Base-by-base conservation (phyloP, 2,888 invertebrate species). In the Chloroclysta siterata region DNA sequence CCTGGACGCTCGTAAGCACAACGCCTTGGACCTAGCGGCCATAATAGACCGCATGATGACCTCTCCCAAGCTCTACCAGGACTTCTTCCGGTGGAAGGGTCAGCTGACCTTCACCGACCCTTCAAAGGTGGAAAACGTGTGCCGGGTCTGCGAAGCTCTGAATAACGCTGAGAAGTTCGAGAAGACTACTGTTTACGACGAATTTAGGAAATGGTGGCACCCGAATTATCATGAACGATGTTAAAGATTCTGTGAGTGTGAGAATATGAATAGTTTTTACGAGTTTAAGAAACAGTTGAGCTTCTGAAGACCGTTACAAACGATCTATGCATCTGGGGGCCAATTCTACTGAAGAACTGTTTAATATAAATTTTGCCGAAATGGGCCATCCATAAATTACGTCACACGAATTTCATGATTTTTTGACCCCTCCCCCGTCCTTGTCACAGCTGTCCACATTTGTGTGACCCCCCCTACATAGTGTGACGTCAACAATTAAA, bases 141-240 rank as follows among this genome's bases (percentile, higher is more conserved):
- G 90, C 65, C 68, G 73, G 0, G 47, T 90, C 5, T 90, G 90
- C 54, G 78, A 78, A 28, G 87, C 87, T 0, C 68, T 90, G 0
- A 84, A 89, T 61, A 73, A 85, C 42, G 66, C 66, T 17, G 64
- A 66, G 0, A 68, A 73, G 63, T 50, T 82, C 8, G 28, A 54
- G 17, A 47, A 51, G 15, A 41, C 14, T 13, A 58, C 53, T 0
- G 61, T 61, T 14, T 85, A 89, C n/a, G 53, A 75, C 0, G 50
- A 84, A 1, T 88, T 90, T 52, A 79, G 89, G 28, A 53, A 63
- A 6, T 90, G 89, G 89, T 90, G 89, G 89, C 67, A 83, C 58
- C 85, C 85, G 0, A 62, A 77, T 15, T 87, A 71, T 53, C 13
- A 48, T 29, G 47, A 50, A 4, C 61, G 74, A 7, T 79, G 79